phyloP scores from a whole-genome alignment of 2,113 vertebrate genomes.

The Barnardius zonarius region DNA sequence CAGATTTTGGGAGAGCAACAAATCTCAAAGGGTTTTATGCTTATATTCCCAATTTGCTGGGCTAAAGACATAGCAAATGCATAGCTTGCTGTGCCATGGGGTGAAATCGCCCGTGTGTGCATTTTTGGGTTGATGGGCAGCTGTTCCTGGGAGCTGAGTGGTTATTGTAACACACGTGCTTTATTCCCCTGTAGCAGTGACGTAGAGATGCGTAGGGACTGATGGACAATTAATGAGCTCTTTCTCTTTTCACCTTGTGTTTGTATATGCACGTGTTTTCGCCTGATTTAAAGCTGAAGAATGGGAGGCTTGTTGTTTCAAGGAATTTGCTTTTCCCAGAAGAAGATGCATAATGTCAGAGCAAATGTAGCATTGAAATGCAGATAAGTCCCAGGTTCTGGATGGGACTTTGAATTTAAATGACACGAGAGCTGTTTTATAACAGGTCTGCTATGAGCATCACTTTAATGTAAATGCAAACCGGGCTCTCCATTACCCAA shows the following conservation, averaged over 20 bases:
- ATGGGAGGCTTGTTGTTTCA: slow-evolving; percentile 18
- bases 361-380: slow-evolving; percentile 45
- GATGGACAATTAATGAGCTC: background rate
- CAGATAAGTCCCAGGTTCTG: slow-evolving; percentile 36
- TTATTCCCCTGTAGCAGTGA: background rate
- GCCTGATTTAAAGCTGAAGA: slow-evolving; percentile 15
- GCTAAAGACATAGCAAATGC: background rate
- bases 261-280: background rate
- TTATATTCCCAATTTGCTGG: background rate
- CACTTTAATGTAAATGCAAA: slow-evolving; percentile 5
- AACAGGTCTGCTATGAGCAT: background rate
- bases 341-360: slow-evolving; percentile 32
- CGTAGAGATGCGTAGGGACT: background rate
- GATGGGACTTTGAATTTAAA: slow-evolving; percentile 38
- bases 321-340: slow-evolving; percentile 48
- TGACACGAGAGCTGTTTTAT: background rate
- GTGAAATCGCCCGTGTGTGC: background rate
- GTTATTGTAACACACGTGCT: background rate
- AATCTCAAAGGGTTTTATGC: background rate
- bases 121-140: background rate
- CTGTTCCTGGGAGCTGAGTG: background rate
- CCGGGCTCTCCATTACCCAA: background rate
- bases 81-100: background rate
- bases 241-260: background rate
- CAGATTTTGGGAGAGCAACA: background rate